phyloP scores from a whole-genome alignment of 2,888 invertebrate species.

The Priocnemis perturbator region DNA sequence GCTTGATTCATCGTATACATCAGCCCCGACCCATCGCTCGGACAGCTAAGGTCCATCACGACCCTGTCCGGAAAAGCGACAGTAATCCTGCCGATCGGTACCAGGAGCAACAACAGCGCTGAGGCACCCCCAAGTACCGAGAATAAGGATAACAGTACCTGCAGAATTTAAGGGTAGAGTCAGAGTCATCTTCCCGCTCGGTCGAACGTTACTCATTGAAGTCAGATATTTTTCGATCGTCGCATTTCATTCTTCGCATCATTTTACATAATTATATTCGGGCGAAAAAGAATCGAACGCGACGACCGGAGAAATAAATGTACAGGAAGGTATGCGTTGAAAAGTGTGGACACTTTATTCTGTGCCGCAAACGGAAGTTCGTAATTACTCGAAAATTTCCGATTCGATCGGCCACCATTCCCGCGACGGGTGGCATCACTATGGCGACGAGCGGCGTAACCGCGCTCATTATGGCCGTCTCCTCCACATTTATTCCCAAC shows the following conservation, averaged over 20 bases:
- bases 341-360: too few species aligned
- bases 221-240: too few species aligned
- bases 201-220: too few species aligned
- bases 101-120: slow-evolving; percentile 81
- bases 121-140: slow-evolving; percentile 82
- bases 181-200: too few species aligned
- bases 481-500: slow-evolving; percentile 86
- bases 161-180: slow-evolving; percentile 45
- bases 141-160: slow-evolving; percentile 83
- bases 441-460: slow-evolving; percentile 86
- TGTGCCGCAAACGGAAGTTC: too few species aligned
- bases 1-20: slow-evolving; percentile 63
- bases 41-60: slow-evolving; percentile 79
- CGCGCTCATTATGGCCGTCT: slow-evolving; percentile 88
- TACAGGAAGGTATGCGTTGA: too few species aligned
- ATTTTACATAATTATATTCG: too few species aligned
- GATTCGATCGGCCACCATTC: slow-evolving; percentile 86
- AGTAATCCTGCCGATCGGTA: slow-evolving; percentile 84
- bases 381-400: slow-evolving; percentile 84
- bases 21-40: slow-evolving; percentile 51
- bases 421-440: slow-evolving; percentile 86
- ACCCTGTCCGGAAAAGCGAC: slow-evolving; percentile 80
- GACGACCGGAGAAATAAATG: not conserved
- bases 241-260: too few species aligned
- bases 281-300: too few species aligned